Base-by-base conservation (phyloP, 1,140 invertebrate genomes). In the Polypedilum vanderplanki region DNA sequence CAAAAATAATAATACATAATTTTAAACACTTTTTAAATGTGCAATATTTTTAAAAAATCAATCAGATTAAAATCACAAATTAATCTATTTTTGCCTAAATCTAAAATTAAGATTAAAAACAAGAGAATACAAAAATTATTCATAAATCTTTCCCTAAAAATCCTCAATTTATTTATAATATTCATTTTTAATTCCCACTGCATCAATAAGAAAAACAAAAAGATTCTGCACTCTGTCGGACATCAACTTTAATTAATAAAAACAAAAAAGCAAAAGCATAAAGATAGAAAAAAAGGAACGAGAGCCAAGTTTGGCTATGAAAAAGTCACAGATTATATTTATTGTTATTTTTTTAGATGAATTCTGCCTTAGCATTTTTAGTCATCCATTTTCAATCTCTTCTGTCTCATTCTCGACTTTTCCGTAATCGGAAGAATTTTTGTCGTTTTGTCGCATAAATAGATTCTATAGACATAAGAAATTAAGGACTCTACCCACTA, bases 231-330 rank as follows among this genome's bases (percentile, higher is more conserved):
- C 24, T 33, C 24, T 33, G n/a, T 57, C n/a, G 65, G 17, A 70
- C 65, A 70, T 70, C 65, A 70, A 70, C 65, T 70, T 70, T 70
- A 70, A 70, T 70, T 70, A 70, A 70, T 70, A 18, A 70, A n/a
- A 70, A 70, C 9, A 70, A 9, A 57, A 15, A 57, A 15, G n/a
- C 46, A 4, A 57, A 4, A 57, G 46, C 46, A 1, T 10, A 15
- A 46, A 46, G 9, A 15, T 46, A 46, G 15, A 46, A 57, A 57
- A 57, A 57, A 8, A 9, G 15, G 41, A 9, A 57, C 46, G 46
- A 15, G 41, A 57, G 10, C 46, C 12, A 57, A 46, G 10, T 12
- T 57, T 57, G 8, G n/a, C 10, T 12, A 15, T 57, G 46, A 17
- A 57, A 15, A 57, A 57, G n/a, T 18, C 17, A 20, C 65, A 70